Evolutionary conservation across 2,797 vertebrate species (phyloP).

Genomic region (Nothura maculosa): DNA sequence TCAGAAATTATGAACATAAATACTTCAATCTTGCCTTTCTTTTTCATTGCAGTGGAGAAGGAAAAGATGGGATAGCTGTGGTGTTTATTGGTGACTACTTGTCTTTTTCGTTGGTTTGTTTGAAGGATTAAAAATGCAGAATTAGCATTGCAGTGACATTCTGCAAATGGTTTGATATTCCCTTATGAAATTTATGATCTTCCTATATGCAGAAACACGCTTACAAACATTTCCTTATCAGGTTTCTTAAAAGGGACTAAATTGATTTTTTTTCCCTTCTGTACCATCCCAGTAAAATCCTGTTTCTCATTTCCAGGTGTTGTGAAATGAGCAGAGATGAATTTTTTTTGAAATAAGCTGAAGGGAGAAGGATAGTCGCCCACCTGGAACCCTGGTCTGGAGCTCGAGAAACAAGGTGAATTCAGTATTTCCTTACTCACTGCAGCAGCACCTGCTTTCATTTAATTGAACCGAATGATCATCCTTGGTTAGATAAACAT

Average conservation of each 20-base stretch:
- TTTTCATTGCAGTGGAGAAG: slow-evolving; percentile 11
- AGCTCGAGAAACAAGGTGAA: not conserved
- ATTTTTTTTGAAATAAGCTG: not conserved
- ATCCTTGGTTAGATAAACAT: not conserved
- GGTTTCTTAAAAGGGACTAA: not conserved
- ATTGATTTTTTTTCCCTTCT: not conserved
- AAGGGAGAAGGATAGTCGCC: not conserved
- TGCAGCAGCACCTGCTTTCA: not conserved
- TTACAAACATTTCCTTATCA: not conserved
- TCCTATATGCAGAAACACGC: not conserved
- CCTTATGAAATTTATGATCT: not conserved
- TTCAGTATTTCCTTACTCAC: not conserved
- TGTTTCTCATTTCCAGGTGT: not conserved
- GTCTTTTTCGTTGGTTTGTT: not conserved
- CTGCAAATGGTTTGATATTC: not conserved
- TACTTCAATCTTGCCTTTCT: not conserved
- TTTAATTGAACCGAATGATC: not conserved
- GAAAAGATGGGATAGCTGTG: not conserved
- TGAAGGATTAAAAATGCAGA: not conserved
- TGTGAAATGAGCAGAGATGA: not conserved
- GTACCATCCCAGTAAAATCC: not conserved
- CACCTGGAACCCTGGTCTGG: not conserved
- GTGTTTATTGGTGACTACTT: not conserved
- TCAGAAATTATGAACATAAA: not conserved
- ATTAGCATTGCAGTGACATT: not conserved